Evolutionary conservation across 2,888 invertebrate genomes (phyloP), one percentile per base, ranked within the genome.

Genomic region (Idaea dimidiata): DNA sequence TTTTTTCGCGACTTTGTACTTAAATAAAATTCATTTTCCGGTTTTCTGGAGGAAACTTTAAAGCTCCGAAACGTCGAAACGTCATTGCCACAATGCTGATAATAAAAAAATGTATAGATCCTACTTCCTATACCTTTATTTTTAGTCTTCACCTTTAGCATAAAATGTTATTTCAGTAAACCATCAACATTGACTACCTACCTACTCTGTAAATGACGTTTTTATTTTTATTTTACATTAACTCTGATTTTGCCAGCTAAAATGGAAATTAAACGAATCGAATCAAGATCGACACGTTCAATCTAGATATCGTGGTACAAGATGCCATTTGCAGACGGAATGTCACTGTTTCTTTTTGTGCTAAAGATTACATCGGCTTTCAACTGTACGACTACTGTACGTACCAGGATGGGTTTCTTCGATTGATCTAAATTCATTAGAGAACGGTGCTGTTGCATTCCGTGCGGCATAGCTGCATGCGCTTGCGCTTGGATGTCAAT

Each of bases 391-490:
- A 24, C 24, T 1, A 24, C 24, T 24, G 24, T 72, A 72, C 72
- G 70, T 71, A 83, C 74, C 80, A 81, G 79, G 78, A 81, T 82
- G 75, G 70, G 71, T 77, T 72, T 82, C 75, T 76, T 81, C 73
- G 74, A 78, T 81, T 85, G 89, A 85, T 87, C 89, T 87, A 86
- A 88, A 88, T 89, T 88, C 88, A 87, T 86, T 82, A 81, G 84
- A 81, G 79, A 80, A 56, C 18, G 56, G 56, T 17, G 56, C 18
- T 74, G 75, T 78, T 75, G 76, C 82, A 80, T 80, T 76, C 75
- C 56, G 17, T 10, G 79, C 74, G 77, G 77, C 76, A 69, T 65
- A 79, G 78, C 74, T 58, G 62, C 54, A 66, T 68, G 67, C 81
- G 84, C 80, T 76, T 73, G 81, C 86, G 83, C 83, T 79, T 79